Evolutionary conservation across 2,113 vertebrate species (phyloP).

Genomic region (Macrotis lagotis): DNA sequence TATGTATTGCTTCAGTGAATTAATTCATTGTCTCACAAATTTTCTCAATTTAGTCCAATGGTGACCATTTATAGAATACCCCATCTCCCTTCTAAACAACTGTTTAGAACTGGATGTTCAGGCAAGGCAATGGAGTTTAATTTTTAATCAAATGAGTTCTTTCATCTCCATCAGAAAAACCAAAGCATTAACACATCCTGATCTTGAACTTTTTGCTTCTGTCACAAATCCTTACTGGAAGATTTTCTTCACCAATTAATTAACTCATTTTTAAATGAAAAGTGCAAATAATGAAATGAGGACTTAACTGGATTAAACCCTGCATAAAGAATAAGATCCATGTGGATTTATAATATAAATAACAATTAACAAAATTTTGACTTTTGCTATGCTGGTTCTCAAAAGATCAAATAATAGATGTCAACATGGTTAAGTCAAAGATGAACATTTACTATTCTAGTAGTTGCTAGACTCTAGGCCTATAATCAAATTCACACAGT

Average conservation of each 20-base stretch:
- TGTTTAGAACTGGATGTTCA: background rate
- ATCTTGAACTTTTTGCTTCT: background rate
- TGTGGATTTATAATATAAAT: slow-evolving; percentile 56
- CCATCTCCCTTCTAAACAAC: background rate
- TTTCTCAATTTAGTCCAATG: background rate
- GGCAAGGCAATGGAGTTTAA: background rate
- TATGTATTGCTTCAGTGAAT: slow-evolving; percentile 24
- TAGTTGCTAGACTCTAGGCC: slow-evolving; percentile 40
- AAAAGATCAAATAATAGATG: slow-evolving; percentile 56
- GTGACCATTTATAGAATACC: background rate
- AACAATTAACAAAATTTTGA: slow-evolving; percentile 59
- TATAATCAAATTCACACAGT: slow-evolving; percentile 5
- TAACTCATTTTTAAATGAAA: slow-evolving; percentile 69
- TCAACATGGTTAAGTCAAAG: slow-evolving; percentile 54
- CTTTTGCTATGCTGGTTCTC: slow-evolving; percentile 54
- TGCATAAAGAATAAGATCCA: slow-evolving; percentile 51
- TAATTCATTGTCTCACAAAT: background rate
- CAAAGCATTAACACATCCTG: background rate
- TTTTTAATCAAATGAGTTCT: slow-evolving; percentile 14
- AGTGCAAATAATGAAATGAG: slow-evolving; percentile 73
- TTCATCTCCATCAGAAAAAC: background rate
- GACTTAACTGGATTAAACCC: slow-evolving; percentile 59
- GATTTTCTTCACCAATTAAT: slow-evolving; percentile 45
- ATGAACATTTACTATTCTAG: background rate
- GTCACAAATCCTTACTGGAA: slow-evolving; percentile 49